Evolutionary conservation across 2,888 invertebrate species (phyloP).

Genomic region (Ectobius pallidus): DNA sequence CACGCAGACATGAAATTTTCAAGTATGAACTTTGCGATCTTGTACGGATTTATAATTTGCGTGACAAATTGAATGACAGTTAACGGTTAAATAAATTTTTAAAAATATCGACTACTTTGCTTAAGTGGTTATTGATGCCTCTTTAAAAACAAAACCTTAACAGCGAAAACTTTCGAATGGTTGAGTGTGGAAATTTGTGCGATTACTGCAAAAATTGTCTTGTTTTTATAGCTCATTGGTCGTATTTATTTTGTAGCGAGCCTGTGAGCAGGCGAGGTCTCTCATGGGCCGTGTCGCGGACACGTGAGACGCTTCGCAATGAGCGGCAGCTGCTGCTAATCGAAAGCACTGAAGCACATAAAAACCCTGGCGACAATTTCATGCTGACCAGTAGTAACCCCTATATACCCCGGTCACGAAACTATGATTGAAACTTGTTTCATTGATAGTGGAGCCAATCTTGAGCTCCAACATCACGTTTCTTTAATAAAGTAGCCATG

Average conservation of each 20-base stretch:
- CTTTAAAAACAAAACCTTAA: too few relatives aligned
- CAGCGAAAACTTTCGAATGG: too few relatives aligned
- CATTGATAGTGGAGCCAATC: not conserved
- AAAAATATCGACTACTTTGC: too few relatives aligned
- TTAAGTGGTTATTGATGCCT: too few relatives aligned
- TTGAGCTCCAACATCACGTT: not conserved
- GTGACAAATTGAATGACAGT: too few relatives aligned
- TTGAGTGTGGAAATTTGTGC: too few relatives aligned
- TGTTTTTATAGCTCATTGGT: not conserved
- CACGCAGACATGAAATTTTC: too few relatives aligned
- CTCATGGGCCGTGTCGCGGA: not conserved
- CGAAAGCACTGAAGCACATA: constrained; percentile 2
- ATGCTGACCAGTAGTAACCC: constrained; percentile 4
- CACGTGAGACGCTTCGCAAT: constrained; percentile 1
- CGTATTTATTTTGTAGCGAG: not conserved
- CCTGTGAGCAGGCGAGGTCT: not conserved
- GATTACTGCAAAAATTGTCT: not conserved
- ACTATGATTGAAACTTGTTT: constrained; percentile 6
- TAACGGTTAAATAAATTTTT: too few relatives aligned
- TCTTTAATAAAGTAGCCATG: not conserved
- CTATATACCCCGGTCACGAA: constrained; percentile 4
- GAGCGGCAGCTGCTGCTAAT: not conserved
- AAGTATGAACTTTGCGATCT: too few relatives aligned
- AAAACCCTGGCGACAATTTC: constrained; percentile 18
- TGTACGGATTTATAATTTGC: too few relatives aligned